Percentiles rank a stretch among this genome's conserved stretches.
phyloP scores from a whole-genome alignment of 2,797 vertebrate species.

The Peromyscus aztecus region DNA sequence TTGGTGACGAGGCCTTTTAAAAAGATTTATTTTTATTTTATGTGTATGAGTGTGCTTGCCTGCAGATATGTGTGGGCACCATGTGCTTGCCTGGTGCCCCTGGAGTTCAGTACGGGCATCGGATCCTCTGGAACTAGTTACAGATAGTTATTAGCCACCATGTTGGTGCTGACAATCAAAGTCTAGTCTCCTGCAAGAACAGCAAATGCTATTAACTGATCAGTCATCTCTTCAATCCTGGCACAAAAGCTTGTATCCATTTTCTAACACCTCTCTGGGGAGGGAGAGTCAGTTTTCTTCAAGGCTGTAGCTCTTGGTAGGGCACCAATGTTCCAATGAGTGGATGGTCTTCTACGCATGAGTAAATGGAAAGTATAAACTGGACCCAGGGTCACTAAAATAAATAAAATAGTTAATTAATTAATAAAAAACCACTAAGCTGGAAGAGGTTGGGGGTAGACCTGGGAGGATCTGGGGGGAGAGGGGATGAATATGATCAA shows the following conservation, averaged over 20 bases:
- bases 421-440: neutral
- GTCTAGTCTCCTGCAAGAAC: neutral
- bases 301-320: neutral
- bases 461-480: neutral
- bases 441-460: neutral
- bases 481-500: neutral
- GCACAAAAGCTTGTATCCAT: neutral
- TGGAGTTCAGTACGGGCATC: neutral
- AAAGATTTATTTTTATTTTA: neutral
- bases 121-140: neutral
- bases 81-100: neutral
- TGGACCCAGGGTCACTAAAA: neutral
- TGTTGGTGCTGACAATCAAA: neutral
- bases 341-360: neutral
- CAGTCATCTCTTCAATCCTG: neutral
- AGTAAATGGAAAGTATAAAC: neutral
- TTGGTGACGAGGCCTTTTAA: constrained; percentile 10
- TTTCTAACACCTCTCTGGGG: neutral
- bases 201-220: neutral
- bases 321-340: neutral
- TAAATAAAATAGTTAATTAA: neutral
- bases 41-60: neutral
- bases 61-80: neutral
- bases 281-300: neutral
- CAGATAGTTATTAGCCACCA: neutral